phyloP scores from a whole-genome alignment of 1,140 invertebrate genomes.

The Lordiphosa mommai region DNA sequence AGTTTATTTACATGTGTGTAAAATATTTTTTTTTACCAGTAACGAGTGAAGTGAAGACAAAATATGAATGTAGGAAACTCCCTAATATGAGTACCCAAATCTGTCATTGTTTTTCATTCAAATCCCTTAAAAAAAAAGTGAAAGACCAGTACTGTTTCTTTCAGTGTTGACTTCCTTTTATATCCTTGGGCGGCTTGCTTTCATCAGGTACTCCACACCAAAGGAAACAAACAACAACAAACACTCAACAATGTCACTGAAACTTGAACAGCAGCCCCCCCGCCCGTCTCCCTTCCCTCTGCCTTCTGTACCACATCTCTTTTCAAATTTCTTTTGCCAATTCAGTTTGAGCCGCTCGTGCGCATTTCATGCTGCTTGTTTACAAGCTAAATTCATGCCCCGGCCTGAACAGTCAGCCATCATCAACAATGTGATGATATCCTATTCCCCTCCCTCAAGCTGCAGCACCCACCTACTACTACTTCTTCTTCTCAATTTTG shows the following conservation, averaged over 20 bases:
- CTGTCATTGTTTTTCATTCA: too few species aligned
- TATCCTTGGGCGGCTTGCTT: background rate
- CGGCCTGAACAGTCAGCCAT: constrained; percentile 10
- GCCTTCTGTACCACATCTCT: background rate
- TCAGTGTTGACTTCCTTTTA: background rate
- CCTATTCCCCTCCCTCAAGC: background rate
- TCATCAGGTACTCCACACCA: constrained; percentile 3
- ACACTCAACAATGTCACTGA: constrained; percentile 4
- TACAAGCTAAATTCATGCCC: constrained; percentile 4
- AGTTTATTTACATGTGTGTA: too few species aligned
- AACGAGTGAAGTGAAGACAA: too few species aligned
- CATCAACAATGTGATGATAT: constrained; percentile 12
- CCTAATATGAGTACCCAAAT: too few species aligned
- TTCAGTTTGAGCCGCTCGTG: constrained; percentile 6
- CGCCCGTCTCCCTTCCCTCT: too few species aligned
- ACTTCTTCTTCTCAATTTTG: background rate
- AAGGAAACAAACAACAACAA: background rate
- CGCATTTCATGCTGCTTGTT: constrained; percentile 7
- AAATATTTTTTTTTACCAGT: too few species aligned
- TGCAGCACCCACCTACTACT: too few species aligned
- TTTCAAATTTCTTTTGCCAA: background rate
- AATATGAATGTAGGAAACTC: too few species aligned
- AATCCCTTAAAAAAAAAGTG: background rate
- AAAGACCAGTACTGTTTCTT: background rate
- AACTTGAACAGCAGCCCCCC: background rate